Evolutionary conservation across 2,888 invertebrate genomes (phyloP).

Genomic region (Melinaea menophilus): DNA sequence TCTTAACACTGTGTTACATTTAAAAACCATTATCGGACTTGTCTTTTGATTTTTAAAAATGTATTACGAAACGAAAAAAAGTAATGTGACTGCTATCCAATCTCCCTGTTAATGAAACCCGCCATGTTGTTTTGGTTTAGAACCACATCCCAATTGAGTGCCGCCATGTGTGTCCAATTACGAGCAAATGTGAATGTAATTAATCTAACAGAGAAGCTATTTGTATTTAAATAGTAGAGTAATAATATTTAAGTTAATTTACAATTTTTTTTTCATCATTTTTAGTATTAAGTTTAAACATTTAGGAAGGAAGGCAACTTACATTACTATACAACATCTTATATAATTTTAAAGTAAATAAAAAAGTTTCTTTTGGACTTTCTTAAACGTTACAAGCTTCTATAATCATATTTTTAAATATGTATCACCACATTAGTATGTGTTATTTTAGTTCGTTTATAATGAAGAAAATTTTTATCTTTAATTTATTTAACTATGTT

Average conservation of each 20-base stretch:
- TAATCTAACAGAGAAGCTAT: slow-evolving; percentile 3
- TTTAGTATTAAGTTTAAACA: too few relatives aligned
- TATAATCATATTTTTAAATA: too few relatives aligned
- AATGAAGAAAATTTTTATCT: neutral
- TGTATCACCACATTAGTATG: neutral
- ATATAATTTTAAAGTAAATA: too few relatives aligned
- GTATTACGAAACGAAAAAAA: neutral
- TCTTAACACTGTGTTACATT: too few relatives aligned
- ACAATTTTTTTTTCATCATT: too few relatives aligned
- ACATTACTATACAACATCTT: too few relatives aligned
- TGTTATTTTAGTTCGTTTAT: neutral
- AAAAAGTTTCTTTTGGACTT: too few relatives aligned
- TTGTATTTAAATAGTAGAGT: neutral
- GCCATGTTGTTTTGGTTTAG: slow-evolving; percentile 16
- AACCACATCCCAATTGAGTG: slow-evolving; percentile 6
- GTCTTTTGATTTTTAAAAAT: neutral
- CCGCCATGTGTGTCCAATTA: slow-evolving; percentile 8
- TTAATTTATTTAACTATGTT: neutral
- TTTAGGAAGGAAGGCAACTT: too few relatives aligned
- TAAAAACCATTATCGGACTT: too few relatives aligned
- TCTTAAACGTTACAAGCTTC: too few relatives aligned
- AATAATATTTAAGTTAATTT: too few relatives aligned
- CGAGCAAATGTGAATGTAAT: slow-evolving; percentile 6
- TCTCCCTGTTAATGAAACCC: slow-evolving; percentile 12
- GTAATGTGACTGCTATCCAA: neutral